Evolutionary conservation across 1,140 invertebrate genomes (phyloP).

Genomic region (Phenacoccus solenopsis): DNA sequence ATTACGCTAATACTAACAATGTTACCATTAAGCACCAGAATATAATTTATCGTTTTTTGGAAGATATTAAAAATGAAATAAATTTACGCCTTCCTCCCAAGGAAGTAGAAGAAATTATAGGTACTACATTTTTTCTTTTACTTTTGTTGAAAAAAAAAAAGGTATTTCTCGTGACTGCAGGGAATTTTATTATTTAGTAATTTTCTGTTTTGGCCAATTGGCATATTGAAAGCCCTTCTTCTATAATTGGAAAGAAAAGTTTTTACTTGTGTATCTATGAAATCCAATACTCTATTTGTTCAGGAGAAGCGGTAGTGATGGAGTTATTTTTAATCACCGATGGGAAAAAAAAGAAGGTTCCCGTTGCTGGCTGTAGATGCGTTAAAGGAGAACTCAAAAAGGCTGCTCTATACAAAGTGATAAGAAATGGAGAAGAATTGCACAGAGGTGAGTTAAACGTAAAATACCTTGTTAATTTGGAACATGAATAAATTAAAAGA

Average conservation of each 20-base stretch:
- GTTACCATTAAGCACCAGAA: slow-evolving; percentile 57
- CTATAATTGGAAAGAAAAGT: too few species aligned
- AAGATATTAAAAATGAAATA: slow-evolving; percentile 73
- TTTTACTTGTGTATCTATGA: too few species aligned
- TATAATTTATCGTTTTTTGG: slow-evolving; percentile 83
- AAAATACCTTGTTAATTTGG: neutral
- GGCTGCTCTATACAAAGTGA: slow-evolving; percentile 49
- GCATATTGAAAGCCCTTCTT: neutral
- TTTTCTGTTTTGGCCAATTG: neutral
- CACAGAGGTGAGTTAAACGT: slow-evolving; percentile 50
- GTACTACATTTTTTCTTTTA: too few species aligned
- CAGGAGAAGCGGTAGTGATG: slow-evolving; percentile 74
- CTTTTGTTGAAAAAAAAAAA: too few species aligned
- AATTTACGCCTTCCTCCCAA: slow-evolving; percentile 53
- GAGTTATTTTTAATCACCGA: slow-evolving; percentile 74
- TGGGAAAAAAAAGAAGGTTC: slow-evolving; percentile 58
- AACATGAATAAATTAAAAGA: neutral
- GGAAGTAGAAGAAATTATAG: slow-evolving; percentile 61
- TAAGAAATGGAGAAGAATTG: slow-evolving; percentile 55
- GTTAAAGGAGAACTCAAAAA: slow-evolving; percentile 62
- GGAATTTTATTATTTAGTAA: too few species aligned
- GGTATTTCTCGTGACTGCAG: too few species aligned
- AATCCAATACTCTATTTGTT: neutral
- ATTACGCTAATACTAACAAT: slow-evolving; percentile 39
- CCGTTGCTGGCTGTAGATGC: slow-evolving; percentile 80